Percentiles rank a stretch among this genome's conserved stretches.
These are phyloP conservation scores for Apis florea DNA, from an alignment of 1,140 invertebrate genomes.

Conservation along the genomic window DNA sequence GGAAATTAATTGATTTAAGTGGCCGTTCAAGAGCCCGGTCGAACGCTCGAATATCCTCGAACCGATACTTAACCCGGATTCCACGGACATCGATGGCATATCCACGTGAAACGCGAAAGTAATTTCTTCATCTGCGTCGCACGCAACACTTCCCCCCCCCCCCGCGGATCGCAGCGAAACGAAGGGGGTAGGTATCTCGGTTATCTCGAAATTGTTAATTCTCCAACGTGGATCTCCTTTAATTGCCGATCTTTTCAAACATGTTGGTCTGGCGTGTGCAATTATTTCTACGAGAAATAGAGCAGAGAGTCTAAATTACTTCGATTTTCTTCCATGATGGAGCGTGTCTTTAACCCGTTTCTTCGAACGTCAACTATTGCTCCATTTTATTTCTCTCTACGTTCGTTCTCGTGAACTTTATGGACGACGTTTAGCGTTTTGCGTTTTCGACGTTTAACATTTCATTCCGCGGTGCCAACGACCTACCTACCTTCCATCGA, in stretches of 20 bases:
- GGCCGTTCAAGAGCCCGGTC: not conserved
- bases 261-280: not conserved
- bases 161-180: not conserved
- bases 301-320: no score
- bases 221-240: not conserved
- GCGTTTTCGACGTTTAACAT: conserved; percentile 27
- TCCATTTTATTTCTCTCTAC: no score
- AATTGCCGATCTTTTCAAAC: not conserved
- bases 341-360: no score
- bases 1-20: conserved; percentile 44
- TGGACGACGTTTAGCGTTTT: not conserved
- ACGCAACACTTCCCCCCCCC: not conserved
- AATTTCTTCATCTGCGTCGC: conserved; percentile 29
- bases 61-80: conserved; percentile 20
- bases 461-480: not conserved
- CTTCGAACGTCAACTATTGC: no score
- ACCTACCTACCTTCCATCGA: not conserved
- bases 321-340: no score
- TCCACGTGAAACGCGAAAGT: conserved; percentile 5
- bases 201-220: not conserved
- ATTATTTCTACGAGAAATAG: not conserved
- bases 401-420: not conserved
- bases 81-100: not conserved
- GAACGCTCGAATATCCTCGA: not conserved
- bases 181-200: not conserved